Evolutionary conservation across 92 coral and sea anemone species (phyloP), one percentile per base, ranked within the genome.

Genomic region (Blastomussa wellsi): DNA sequence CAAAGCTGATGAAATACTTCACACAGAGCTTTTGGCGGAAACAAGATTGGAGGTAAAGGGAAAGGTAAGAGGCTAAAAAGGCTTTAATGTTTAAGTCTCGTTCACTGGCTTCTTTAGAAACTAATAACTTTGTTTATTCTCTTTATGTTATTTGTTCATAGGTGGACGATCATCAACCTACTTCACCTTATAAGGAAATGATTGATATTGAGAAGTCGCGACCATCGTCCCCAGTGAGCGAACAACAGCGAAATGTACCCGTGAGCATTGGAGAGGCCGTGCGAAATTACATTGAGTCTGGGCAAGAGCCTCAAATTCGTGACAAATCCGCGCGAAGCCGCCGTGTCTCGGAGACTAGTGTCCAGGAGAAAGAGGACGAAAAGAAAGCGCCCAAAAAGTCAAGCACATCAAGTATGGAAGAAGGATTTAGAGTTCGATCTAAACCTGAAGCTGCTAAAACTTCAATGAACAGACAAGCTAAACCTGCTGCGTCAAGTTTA

Each of bases 191-290:
- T 29, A 91, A 89, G 67, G 94, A 92, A 60, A 84, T 82, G 39
- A 89, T 90, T 60, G 95, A 94, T 9, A 92, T 92, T 22, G 89
- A 90, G 74, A 92, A 74, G 86, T 94, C 95, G 28, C 95, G 98
- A 14, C 95, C 98, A 32, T 81, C 89, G 48, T 86, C 95, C 36
- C 92, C 98, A 39, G 67, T 88, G 13, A 62, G 77, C 19, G 92
- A 82, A 20, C 35, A 87, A 14, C 86, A 92, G 55, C 83, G 91
- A 51, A 80, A 71, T 37, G 78, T 88, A 29, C 90, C 93, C 20
- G 89, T 94, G 20, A 83, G 90, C 39, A 90, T 94, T 33, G 92
- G 90, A 41, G 86, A 83, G 79, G 89, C 91, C 36, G 98, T 94
- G 41, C 78, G 84, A 59, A 82, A 78, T 66, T 94, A 92, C 75